These are phyloP conservation scores for Nesidiocoris tenuis DNA, from an alignment of 2,888 invertebrate species.

Conservation along the genomic window DNA sequence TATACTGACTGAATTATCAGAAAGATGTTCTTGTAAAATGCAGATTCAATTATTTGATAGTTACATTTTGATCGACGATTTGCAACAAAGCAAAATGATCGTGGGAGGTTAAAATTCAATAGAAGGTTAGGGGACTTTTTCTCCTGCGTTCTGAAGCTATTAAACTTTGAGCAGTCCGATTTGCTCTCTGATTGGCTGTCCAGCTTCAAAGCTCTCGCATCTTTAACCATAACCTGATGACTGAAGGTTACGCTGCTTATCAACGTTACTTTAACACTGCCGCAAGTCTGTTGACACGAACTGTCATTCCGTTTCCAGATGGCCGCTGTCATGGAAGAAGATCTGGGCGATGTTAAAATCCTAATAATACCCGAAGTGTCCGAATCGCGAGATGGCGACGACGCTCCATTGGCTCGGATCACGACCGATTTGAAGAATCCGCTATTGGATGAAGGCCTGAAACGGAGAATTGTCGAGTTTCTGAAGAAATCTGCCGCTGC, in stretches of 20 bases:
- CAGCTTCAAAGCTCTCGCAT: too few species aligned
- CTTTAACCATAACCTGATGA: too few species aligned
- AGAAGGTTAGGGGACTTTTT: too few species aligned
- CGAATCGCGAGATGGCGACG: background rate
- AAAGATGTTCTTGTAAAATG: too few species aligned
- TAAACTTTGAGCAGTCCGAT: background rate
- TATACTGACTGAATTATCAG: too few species aligned
- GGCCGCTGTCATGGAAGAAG: slow-evolving; percentile 16
- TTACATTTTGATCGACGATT: too few species aligned
- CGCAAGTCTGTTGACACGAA: background rate
- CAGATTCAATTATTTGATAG: too few species aligned
- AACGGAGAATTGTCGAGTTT: slow-evolving; percentile 20
- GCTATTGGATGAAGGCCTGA: slow-evolving; percentile 5
- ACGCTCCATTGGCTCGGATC: background rate
- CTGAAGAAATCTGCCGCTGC: background rate
- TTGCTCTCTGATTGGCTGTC: too few species aligned
- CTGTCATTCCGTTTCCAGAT: slow-evolving; percentile 11
- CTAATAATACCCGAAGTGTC: slow-evolving; percentile 32
- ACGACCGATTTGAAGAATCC: background rate
- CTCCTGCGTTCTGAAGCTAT: background rate
- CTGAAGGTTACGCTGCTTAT: too few species aligned
- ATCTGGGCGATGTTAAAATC: slow-evolving; percentile 34
- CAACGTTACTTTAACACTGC: too few species aligned
- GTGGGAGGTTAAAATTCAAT: too few species aligned
- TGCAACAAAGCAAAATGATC: too few species aligned